phyloP scores from a whole-genome alignment of 2,113 vertebrate species.

The Peucedramus taeniatus region DNA sequence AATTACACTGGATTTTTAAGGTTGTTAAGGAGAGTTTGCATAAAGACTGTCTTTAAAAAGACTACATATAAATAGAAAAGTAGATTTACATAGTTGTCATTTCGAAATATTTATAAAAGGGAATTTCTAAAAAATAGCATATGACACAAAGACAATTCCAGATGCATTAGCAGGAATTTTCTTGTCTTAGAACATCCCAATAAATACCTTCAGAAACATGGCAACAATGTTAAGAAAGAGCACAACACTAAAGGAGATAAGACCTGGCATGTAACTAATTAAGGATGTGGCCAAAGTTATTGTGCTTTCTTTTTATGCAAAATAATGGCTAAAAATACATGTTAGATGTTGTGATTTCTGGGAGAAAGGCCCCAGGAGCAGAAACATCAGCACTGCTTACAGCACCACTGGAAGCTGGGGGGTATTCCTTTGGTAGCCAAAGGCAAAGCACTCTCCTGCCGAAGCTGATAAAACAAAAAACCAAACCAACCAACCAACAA shows the following conservation, averaged over 20 bases:
- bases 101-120: constrained; percentile 23
- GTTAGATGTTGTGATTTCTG: background rate
- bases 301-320: background rate
- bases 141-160: background rate
- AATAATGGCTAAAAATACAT: background rate
- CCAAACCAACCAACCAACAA: background rate
- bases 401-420: background rate
- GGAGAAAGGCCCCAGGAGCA: background rate
- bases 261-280: background rate
- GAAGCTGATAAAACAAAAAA: background rate
- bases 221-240: background rate
- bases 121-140: background rate
- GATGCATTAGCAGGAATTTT: background rate
- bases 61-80: background rate
- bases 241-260: background rate
- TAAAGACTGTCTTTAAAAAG: constrained; percentile 13
- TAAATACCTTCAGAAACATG: background rate
- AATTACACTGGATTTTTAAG: constrained; percentile 8
- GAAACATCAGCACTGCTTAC: background rate
- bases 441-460: background rate
- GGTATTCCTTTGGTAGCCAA: background rate
- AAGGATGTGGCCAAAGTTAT: background rate
- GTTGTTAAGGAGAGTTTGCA: background rate
- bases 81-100: background rate
- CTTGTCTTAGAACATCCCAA: background rate